Percentiles rank a stretch among this genome's conserved stretches.
Evolutionary conservation across 2,888 invertebrate species (phyloP).

Genomic region (Trypoxylon attenuatum): DNA sequence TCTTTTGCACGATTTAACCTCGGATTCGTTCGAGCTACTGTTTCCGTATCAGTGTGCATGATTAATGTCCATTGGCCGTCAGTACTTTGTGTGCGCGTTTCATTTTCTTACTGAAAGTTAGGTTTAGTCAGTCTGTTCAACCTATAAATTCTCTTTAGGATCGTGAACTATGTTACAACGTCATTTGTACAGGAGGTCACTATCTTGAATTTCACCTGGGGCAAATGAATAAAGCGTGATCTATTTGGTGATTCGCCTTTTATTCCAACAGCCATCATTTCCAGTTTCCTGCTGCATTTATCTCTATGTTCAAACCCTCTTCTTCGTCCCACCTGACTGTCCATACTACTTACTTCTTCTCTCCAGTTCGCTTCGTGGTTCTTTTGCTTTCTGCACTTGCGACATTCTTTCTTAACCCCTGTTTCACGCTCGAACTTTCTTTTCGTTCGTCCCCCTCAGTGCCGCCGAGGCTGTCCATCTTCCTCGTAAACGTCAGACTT

Average conservation of each 20-base stretch:
- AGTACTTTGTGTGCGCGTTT: neutral
- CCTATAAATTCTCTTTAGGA: neutral
- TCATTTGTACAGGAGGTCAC: constrained; percentile 9
- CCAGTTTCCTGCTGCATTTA: neutral
- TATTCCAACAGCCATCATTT: neutral
- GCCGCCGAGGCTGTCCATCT: constrained; percentile 36
- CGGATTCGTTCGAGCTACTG: too few species aligned
- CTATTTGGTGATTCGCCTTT: neutral
- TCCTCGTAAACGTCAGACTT: constrained; percentile 39
- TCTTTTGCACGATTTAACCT: neutral
- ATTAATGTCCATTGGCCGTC: neutral
- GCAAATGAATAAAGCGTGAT: constrained; percentile 39
- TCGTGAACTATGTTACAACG: neutral
- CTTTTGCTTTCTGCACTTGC: neutral
- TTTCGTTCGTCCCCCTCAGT: neutral
- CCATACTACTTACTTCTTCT: neutral
- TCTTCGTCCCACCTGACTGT: neutral
- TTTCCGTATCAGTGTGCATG: neutral
- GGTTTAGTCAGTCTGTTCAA: neutral
- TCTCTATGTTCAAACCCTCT: neutral
- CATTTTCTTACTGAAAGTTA: too few species aligned
- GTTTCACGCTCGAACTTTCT: neutral
- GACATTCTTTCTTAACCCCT: neutral
- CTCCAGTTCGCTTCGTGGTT: neutral
- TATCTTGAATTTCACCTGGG: constrained; percentile 6